A percentile compares a stretch with the other conserved stretches of the same genome.
These are phyloP conservation scores for Lissonota sp. DNA, from an alignment of 2,888 invertebrate species.

Conservation along the genomic window DNA sequence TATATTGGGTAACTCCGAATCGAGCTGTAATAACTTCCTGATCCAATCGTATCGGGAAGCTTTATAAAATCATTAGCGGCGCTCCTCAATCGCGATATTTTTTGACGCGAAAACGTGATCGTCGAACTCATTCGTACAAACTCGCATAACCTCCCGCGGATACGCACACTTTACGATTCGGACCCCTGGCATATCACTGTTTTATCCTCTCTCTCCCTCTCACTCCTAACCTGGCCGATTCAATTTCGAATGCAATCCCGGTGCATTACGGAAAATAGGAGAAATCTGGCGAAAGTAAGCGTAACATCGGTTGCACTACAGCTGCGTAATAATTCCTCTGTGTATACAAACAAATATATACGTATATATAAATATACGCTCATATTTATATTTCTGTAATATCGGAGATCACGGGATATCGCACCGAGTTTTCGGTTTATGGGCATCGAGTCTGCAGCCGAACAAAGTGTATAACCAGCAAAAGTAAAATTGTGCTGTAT, in stretches of 20 bases:
- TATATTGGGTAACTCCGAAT: slow-evolving; percentile 41
- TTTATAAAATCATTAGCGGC: slow-evolving; percentile 66
- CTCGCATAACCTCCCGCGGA: slow-evolving; percentile 47
- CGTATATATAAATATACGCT: slow-evolving; percentile 6
- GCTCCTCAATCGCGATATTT: slow-evolving; percentile 62
- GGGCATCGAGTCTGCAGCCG: slow-evolving; percentile 32
- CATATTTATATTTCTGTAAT: slow-evolving; percentile 32
- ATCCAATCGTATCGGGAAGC: slow-evolving; percentile 62
- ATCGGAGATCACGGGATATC: slow-evolving; percentile 58
- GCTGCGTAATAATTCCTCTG: slow-evolving; percentile 68
- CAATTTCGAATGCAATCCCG: slow-evolving; percentile 81
- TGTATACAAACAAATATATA: slow-evolving; percentile 38
- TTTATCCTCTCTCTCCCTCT: slow-evolving; percentile 22
- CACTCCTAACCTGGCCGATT: slow-evolving; percentile 70
- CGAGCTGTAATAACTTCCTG: slow-evolving; percentile 65
- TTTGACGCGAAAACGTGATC: slow-evolving; percentile 67
- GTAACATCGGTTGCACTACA: slow-evolving; percentile 69
- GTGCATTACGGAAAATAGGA: slow-evolving; percentile 80
- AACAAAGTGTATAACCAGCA: slow-evolving; percentile 11
- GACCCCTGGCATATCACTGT: slow-evolving; percentile 24
- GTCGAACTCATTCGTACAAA: slow-evolving; percentile 46
- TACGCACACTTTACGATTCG: slow-evolving; percentile 41
- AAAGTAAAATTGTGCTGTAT: slow-evolving; percentile 26
- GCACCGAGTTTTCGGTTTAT: slow-evolving; percentile 53
- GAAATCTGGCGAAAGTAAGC: slow-evolving; percentile 81